These are phyloP conservation scores for Lanius collurio DNA, from an alignment of 2,113 vertebrate genomes.

Conservation along the genomic window DNA sequence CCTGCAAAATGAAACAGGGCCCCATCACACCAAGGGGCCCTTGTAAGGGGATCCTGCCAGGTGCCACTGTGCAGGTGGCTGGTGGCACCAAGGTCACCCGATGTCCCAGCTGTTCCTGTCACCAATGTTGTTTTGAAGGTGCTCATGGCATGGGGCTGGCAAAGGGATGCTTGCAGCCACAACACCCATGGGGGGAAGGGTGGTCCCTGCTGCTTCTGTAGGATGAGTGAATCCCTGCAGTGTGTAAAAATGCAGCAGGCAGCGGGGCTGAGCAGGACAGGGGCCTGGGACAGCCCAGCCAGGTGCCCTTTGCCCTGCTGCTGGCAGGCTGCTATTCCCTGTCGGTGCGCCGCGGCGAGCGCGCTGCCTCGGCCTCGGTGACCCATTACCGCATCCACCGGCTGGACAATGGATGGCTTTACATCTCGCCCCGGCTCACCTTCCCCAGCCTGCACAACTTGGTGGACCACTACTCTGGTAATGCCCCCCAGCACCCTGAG, in stretches of 20 bases:
- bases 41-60: fast-evolving
- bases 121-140: not conserved
- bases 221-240: fast-evolving
- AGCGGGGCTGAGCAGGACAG: not conserved
- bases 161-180: not conserved
- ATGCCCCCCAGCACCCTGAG: not conserved
- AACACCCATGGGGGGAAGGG: fast-evolving
- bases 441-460: constrained; percentile 81
- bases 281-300: fast-evolving
- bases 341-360: constrained; percentile 69
- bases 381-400: constrained; percentile 82
- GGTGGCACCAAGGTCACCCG: fast-evolving
- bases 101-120: not conserved
- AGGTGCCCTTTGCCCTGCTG: fast-evolving
- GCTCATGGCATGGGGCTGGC: fast-evolving
- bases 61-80: fast-evolving
- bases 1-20: not conserved
- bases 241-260: too few species aligned
- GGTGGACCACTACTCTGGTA: constrained; percentile 85
- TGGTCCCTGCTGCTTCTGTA: fast-evolving
- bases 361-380: constrained; percentile 58
- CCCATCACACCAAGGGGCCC: not conserved
- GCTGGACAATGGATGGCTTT: constrained; percentile 83
- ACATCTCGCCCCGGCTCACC: constrained; percentile 79
- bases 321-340: constrained; percentile 78